These are phyloP conservation scores for Heliothis subflexa DNA, from an alignment of 1,140 invertebrate species.

Conservation along the genomic window DNA sequence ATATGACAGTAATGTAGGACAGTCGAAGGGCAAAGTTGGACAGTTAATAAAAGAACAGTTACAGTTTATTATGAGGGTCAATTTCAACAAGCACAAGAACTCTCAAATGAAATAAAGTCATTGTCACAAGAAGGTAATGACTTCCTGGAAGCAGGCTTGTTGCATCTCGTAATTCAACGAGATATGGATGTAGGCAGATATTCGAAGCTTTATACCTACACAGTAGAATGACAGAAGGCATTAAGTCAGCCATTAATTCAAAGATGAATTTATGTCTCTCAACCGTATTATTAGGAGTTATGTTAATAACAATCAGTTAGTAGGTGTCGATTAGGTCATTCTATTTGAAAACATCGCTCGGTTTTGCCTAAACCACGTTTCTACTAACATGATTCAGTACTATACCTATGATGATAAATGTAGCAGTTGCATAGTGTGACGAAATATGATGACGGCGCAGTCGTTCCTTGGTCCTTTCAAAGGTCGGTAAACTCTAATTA, in stretches of 20 bases:
- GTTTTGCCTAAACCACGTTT: constrained; percentile 12
- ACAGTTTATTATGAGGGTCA: constrained; percentile 43
- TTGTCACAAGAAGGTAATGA: constrained; percentile 47
- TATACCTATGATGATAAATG: constrained; percentile 21
- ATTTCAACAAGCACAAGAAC: constrained; percentile 32
- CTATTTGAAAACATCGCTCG: constrained; percentile 41
- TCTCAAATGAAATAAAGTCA: constrained; percentile 43
- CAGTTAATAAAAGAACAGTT: constrained; percentile 41
- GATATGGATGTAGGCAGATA: constrained; percentile 26
- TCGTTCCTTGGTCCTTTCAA: constrained; percentile 41
- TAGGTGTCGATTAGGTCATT: constrained; percentile 62
- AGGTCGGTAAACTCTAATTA: constrained; percentile 56
- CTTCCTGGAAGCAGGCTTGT: constrained; percentile 44
- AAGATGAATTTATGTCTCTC: constrained; percentile 28
- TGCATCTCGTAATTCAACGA: constrained; percentile 40
- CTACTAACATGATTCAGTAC: constrained; percentile 1
- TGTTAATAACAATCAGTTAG: constrained; percentile 35
- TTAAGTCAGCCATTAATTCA: not conserved
- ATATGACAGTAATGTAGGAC: constrained; percentile 40
- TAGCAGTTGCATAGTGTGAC: not conserved
- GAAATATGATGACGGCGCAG: constrained; percentile 25
- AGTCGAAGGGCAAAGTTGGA: constrained; percentile 9
- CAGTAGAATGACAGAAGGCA: not conserved
- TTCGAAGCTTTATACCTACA: constrained; percentile 13
- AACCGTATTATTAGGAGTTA: not conserved